A percentile compares a stretch with the other conserved stretches of the same genome.
Evolutionary conservation across 2,888 invertebrate species (phyloP).

Genomic region (Strigamia maritima): DNA sequence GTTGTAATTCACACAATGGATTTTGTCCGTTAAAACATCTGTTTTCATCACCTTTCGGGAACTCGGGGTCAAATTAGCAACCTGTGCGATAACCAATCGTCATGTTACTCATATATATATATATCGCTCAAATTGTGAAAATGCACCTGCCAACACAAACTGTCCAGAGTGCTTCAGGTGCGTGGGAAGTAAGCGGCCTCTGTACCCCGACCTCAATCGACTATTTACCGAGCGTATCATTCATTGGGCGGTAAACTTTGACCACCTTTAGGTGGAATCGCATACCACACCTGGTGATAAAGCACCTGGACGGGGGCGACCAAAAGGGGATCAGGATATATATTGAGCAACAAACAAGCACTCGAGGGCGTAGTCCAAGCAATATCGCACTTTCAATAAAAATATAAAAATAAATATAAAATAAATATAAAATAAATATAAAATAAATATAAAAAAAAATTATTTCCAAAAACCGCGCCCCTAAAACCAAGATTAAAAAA

Average conservation of each 20-base stretch:
- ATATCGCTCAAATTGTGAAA: neutral
- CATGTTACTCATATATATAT: neutral
- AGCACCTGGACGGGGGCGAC: conserved; percentile 17
- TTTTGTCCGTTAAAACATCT: conserved; percentile 34
- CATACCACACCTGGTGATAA: conserved; percentile 32
- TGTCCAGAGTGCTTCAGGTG: conserved; percentile 27
- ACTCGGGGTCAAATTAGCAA: neutral
- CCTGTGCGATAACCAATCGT: neutral
- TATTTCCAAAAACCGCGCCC: too few relatives aligned
- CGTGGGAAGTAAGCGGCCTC: conserved; percentile 32
- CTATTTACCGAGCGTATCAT: conserved; percentile 34
- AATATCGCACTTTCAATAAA: neutral
- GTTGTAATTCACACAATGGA: conserved; percentile 17
- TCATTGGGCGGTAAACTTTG: conserved; percentile 34
- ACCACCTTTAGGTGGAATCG: conserved; percentile 32
- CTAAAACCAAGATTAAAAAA: neutral
- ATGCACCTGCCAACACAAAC: conserved; percentile 28
- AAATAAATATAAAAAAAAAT: neutral
- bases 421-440: neutral
- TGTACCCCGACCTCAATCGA: conserved; percentile 31
- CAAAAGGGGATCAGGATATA: neutral
- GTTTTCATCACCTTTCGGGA: conserved; percentile 11
- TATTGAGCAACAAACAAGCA: neutral
- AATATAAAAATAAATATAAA: neutral
- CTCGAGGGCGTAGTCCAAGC: neutral